Base-by-base conservation (phyloP, 1,140 invertebrate species). In the Halictus rubicundus region DNA sequence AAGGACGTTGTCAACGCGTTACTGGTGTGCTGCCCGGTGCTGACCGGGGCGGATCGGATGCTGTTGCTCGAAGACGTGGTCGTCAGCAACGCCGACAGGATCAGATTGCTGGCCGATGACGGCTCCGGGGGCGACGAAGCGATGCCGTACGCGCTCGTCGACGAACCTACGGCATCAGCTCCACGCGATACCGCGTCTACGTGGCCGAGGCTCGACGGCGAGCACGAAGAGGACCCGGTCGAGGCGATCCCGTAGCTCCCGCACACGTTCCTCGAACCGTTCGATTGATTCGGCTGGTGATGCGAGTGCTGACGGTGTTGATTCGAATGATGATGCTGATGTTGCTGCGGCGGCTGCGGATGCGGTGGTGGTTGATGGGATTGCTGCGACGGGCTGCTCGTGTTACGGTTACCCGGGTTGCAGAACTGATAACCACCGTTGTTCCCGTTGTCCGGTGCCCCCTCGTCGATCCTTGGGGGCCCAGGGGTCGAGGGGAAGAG, bases 401-500 rank as follows among this genome's bases (percentile, higher is more conserved):
- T n/a, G 49, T 73, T 78, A 75, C 81, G 78, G 63, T 78, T 81
- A 61, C 80, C 10, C 72, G 78, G 46, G 78, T 42, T 78, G 39
- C 83, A 89, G 60, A 88, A 80, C 39, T 86, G 81, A 68, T 84
- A 88, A 70, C 80, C 70, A 68, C 73, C 69, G 71, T 71, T 82
- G 71, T 71, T 82, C 75, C 76, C 79, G 82, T 86, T 89, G 65
- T 85, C 87, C 64, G 84, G 81, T 68, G 86, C 83, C 81, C 87
- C 89, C 85, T 92, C 89, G 81, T 92, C 89, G 82, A 88, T 86
- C 79, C 89, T 87, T 72, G 89, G 89, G 76, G 88, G 88, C 69
- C 91, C 90, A 82, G 91, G 86, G 73, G 85, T 88, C 77, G 90
- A 88, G 80, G 90, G 88, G 80, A 89, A 92, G 79, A 88, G 87